Base-by-base conservation (phyloP, 1,140 invertebrate species). In the Camponotus floridanus region DNA sequence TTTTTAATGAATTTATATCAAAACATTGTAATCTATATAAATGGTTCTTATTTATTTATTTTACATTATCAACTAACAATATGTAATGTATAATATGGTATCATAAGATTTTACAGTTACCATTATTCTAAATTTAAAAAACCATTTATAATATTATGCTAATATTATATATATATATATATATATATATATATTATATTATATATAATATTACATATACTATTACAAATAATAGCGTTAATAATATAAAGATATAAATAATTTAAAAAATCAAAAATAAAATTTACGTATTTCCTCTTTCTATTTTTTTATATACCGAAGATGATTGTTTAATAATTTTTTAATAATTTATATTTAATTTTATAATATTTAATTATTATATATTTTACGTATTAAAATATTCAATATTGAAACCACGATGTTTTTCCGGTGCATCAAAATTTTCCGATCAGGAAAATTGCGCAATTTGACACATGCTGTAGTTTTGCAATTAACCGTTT, bases 401-500 rank as follows among this genome's bases (percentile, higher is more conserved):
- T 76, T 57, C n/a, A 45, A 45, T 76, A 3, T n/a, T 31, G n/a
- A 9, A 42, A 70, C 26, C n/a, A 4, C 9, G 9, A 21, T 68
- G 1, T 11, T 8, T 36, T 74, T 48, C 21, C 13, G 48, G 11
- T 51, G 48, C 13, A 51, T 18, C 45, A 3, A 39, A 70, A 3
- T 21, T 48, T 48, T 48, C 26, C 48, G 48, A n/a, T 48, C 42
- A 3, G 15, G 8, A 39, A 21, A 73, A 74, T 4, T 39, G 11
- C 11, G n/a, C 2, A 36, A 67, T 67, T 21, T 39, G n/a, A 80
- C 33, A 68, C 18, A 2, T 26, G 13, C 5, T 26, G 13, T 9
- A 55, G 55, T 45, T 76, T 84, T 64, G 3, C 18, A 55, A 73
- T 48, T 80, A 80, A 80, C 15, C 21, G n/a, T n/a, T 55, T 79